Evolutionary conservation across 2,888 invertebrate genomes (phyloP).

Genomic region (Aethes cnicana): DNA sequence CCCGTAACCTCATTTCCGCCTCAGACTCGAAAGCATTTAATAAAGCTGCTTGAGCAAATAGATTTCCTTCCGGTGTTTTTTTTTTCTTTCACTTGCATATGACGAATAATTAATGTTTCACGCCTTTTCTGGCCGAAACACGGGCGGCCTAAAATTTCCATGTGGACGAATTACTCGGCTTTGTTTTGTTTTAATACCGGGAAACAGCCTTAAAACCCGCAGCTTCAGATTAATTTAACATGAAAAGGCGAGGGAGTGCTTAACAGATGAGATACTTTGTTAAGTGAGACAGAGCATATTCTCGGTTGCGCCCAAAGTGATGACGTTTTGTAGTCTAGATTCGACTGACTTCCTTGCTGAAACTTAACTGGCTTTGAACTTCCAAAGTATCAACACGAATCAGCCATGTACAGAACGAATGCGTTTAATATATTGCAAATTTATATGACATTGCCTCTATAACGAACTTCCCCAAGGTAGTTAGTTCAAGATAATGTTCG

Average conservation of each 20-base stretch:
- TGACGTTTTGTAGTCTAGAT: too few species aligned
- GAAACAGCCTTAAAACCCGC: slow-evolving; percentile 9
- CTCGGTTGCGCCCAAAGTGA: too few species aligned
- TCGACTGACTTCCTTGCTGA: neutral
- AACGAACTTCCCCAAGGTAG: slow-evolving; percentile 1
- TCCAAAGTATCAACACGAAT: neutral
- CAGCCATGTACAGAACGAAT: neutral
- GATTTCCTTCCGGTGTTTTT: slow-evolving; percentile 20
- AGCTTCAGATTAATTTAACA: slow-evolving; percentile 15
- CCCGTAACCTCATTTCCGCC: slow-evolving; percentile 15
- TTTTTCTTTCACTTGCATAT: slow-evolving; percentile 17
- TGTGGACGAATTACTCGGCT: slow-evolving; percentile 20
- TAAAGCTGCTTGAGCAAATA: slow-evolving; percentile 25
- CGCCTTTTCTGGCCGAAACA: slow-evolving; percentile 12
- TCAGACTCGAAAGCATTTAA: slow-evolving; percentile 19
- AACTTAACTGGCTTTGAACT: slow-evolving; percentile 2
- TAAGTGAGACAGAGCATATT: neutral
- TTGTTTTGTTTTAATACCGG: slow-evolving; percentile 3
- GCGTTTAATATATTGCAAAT: slow-evolving; percentile 5
- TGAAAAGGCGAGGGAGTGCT: slow-evolving; percentile 8
- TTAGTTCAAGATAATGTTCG: slow-evolving; percentile 17
- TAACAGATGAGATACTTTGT: slow-evolving; percentile 5
- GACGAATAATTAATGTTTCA: slow-evolving; percentile 16
- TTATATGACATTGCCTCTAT: slow-evolving; percentile 16
- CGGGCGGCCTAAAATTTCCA: slow-evolving; percentile 20